These are phyloP conservation scores for Nematostella vectensis DNA, from an alignment of 92 coral and sea anemone species.

Conservation along the genomic window DNA sequence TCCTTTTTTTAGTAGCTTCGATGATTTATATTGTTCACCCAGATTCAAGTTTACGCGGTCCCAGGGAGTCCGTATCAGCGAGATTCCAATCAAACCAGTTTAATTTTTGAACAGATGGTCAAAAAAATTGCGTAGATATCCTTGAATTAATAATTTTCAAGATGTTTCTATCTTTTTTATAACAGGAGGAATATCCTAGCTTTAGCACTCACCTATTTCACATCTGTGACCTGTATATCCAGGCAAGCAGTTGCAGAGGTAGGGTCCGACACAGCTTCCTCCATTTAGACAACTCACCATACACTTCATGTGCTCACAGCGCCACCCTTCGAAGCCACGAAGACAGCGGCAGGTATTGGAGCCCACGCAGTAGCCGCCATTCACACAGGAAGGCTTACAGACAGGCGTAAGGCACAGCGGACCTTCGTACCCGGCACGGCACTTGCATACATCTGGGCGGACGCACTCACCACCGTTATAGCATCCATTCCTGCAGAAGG, in stretches of 20 bases:
- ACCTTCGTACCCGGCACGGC: conserved; percentile 61
- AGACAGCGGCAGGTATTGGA: conserved; percentile 70
- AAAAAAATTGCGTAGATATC: too few relatives aligned
- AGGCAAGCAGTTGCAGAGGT: conserved; percentile 52
- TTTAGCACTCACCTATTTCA: conserved; percentile 66
- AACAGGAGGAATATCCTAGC: too few relatives aligned
- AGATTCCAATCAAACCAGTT: too few relatives aligned
- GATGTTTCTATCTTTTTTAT: too few relatives aligned
- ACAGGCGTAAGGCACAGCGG: conserved; percentile 45
- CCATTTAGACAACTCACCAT: conserved; percentile 70
- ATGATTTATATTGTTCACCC: too few relatives aligned
- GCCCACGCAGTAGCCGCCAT: conserved; percentile 69
- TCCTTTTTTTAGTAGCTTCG: too few relatives aligned
- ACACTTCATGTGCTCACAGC: conserved; percentile 59
- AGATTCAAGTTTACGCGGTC: too few relatives aligned
- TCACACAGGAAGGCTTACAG: conserved; percentile 54
- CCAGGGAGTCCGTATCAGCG: too few relatives aligned
- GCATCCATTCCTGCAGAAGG: conserved; percentile 68
- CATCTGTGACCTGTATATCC: conserved; percentile 76
- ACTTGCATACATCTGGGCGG: conserved; percentile 56
- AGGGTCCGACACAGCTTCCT: conserved; percentile 76
- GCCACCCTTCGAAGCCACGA: conserved; percentile 60
- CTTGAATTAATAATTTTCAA: too few relatives aligned
- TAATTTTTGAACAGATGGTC: too few relatives aligned
- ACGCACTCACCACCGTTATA: conserved; percentile 75